Evolutionary conservation across 1,140 invertebrate species (phyloP), one percentile per base, ranked within the genome.

Genomic region (Prorops nasuta): DNA sequence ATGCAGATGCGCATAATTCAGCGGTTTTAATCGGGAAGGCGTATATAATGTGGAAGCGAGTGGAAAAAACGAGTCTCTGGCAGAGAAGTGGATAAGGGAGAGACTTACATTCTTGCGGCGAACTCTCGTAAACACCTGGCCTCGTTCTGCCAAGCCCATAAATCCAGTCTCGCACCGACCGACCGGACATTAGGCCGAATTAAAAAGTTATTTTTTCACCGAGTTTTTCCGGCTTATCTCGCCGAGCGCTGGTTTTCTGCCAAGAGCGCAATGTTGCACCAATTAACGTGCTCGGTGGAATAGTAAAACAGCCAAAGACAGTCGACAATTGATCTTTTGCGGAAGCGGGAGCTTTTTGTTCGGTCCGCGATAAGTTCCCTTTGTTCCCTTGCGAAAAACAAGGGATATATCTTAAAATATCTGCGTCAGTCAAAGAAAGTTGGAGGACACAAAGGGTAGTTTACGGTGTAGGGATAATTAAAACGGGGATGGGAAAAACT

Each of bases 31-130:
- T 72, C 69, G 66, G 56, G 53, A 67, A 59, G 59, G 64, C 54
- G 56, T 61, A 57, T 53, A 48, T 48, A 62, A 56, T 59, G 60
- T 10, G 46, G 46, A 50, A 41, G 53, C 56, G 61, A 59, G 63
- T 71, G 74, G 72, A 72, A 65, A 73, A 71, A 73, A 57, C 63
- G n/a, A n/a, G n/a, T n/a, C n/a, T n/a, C n/a, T n/a, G 49, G 44
- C 45, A 10, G 51, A 41, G 42, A 51, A 32, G 34, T 44, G 52
- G 51, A 56, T 44, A 48, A 45, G 52, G 35, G 63, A 60, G 63
- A 54, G 50, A 54, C n/a, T n/a, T n/a, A 56, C 64, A 74, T 74
- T 74, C 69, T 74, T 74, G 69, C 59, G 72, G 70, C 56, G 46
- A 61, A 63, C 59, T 59, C 58, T 64, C 67, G 63, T 67, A 71